Evolutionary conservation across 1,140 invertebrate genomes (phyloP), one percentile per base, ranked within the genome.

Genomic region (Ctenoplectra terminalis): DNA sequence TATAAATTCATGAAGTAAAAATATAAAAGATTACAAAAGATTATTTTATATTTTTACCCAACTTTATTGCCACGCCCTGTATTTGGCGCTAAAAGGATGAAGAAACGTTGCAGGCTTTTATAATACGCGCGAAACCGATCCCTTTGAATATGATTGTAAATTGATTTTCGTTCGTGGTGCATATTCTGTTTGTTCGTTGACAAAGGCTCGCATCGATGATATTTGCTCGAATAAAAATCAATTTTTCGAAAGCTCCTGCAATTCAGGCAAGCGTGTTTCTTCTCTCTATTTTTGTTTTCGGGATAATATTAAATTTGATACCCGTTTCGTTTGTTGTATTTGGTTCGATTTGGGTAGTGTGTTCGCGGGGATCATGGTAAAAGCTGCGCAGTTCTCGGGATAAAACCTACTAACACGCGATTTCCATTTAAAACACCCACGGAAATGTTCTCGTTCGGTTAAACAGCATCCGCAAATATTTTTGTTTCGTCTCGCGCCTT

Each of bases 351-450:
- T 9, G 0, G 11, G 1, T 0, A 0, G 5, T 11, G 46, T 48
- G 46, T 29, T 13, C n/a, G 54, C n/a, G 61, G 4, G 48, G 34
- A 43, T 20, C 23, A 0, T 4, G 20, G 1, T 26, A 43, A 29
- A 69, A 23, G n/a, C 31, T n/a, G 26, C n/a, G 0, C 54, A 26
- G 11, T 60, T 5, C 5, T 31, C 34, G 46, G n/a, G 7, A 77
- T 56, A 23, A 37, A 78, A 58, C 31, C 5, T 23, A 37, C 26
- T 67, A 58, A 78, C 64, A 26, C 8, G 29, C 9, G 56, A 60
- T 70, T 23, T 29, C 3, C n/a, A 29, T 78, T 58, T 29, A 8
- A 54, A 46, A 67, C 13, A 9, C 13, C 2, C 5, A 3, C 7
- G 11, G 4, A 13, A 40, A 34, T 43, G 56, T 46, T 46, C n/a